These are phyloP conservation scores for Rhagonycha fulva DNA, from an alignment of 2,888 invertebrate species.

Conservation along the genomic window DNA sequence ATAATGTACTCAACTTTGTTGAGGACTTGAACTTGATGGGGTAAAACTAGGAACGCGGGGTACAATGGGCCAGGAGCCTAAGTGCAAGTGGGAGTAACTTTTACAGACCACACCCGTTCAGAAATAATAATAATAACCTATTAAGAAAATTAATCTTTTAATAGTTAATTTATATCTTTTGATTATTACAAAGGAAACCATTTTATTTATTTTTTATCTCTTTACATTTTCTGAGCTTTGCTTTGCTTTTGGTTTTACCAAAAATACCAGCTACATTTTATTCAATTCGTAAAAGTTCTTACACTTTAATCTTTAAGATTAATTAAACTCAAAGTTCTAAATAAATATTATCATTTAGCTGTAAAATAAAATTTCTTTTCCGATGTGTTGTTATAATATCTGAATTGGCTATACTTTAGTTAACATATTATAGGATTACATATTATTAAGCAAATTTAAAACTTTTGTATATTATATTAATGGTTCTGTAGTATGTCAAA, in stretches of 20 bases:
- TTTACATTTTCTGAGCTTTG: constrained; percentile 5
- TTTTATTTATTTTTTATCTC: constrained; percentile 26
- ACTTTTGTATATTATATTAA: not conserved
- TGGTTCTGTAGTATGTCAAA: not conserved
- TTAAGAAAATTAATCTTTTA: not conserved
- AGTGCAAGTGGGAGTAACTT: too few relatives aligned
- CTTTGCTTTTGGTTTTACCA: not conserved
- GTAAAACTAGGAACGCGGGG: too few relatives aligned
- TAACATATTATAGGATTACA: not conserved
- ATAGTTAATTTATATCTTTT: constrained; percentile 32
- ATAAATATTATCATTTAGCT: not conserved
- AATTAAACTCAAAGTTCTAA: not conserved
- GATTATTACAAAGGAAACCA: constrained; percentile 26
- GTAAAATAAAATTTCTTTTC: not conserved
- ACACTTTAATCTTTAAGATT: not conserved
- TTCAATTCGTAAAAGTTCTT: not conserved
- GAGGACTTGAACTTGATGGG: too few relatives aligned
- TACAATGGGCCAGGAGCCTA: too few relatives aligned
- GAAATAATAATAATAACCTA: too few relatives aligned
- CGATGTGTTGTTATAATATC: not conserved
- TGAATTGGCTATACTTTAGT: not conserved
- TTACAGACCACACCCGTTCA: too few relatives aligned
- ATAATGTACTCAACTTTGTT: too few relatives aligned
- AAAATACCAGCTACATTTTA: not conserved
- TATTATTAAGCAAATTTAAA: not conserved